These are phyloP conservation scores for Stegastes partitus DNA, from an alignment of 2,113 vertebrate genomes.

Conservation along the genomic window DNA sequence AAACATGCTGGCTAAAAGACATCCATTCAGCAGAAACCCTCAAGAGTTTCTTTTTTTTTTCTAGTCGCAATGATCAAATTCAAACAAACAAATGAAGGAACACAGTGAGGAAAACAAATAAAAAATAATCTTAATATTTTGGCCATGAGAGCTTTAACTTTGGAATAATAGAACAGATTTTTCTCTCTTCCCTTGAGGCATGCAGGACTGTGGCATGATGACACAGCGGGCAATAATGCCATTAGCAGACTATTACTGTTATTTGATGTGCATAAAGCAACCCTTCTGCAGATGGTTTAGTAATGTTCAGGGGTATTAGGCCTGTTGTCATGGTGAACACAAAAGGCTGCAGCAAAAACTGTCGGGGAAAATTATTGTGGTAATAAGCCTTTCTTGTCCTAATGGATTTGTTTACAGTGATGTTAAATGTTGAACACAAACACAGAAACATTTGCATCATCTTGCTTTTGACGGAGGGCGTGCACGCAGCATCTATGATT, in stretches of 20 bases:
- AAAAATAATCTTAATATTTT: slow-evolving; percentile 42
- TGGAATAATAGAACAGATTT: slow-evolving; percentile 55
- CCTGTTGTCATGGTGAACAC: slow-evolving; percentile 75
- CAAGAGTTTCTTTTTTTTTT: slow-evolving; percentile 4
- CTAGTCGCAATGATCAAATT: slow-evolving; percentile 37
- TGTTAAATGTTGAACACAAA: slow-evolving; percentile 48
- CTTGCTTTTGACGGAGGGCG: not conserved
- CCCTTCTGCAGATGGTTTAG: slow-evolving; percentile 74
- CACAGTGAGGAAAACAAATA: slow-evolving; percentile 47
- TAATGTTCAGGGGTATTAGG: slow-evolving; percentile 74
- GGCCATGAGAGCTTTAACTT: slow-evolving; percentile 35
- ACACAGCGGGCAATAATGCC: slow-evolving; percentile 74
- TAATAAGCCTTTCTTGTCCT: slow-evolving; percentile 68
- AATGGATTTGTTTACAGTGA: slow-evolving; percentile 64
- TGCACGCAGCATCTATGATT: not conserved
- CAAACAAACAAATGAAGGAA: slow-evolving; percentile 50
- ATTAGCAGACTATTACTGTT: slow-evolving; percentile 75
- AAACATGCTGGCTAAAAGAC: slow-evolving; percentile 60
- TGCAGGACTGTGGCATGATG: slow-evolving; percentile 67
- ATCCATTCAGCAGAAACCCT: slow-evolving; percentile 39
- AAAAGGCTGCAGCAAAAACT: slow-evolving; percentile 52
- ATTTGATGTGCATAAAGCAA: slow-evolving; percentile 76
- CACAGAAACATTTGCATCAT: slow-evolving; percentile 4
- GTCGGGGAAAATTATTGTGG: slow-evolving; percentile 58
- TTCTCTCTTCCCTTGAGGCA: slow-evolving; percentile 58